These are phyloP conservation scores for Tenthredo mesomela DNA, from an alignment of 2,888 invertebrate genomes.

Conservation along the genomic window DNA sequence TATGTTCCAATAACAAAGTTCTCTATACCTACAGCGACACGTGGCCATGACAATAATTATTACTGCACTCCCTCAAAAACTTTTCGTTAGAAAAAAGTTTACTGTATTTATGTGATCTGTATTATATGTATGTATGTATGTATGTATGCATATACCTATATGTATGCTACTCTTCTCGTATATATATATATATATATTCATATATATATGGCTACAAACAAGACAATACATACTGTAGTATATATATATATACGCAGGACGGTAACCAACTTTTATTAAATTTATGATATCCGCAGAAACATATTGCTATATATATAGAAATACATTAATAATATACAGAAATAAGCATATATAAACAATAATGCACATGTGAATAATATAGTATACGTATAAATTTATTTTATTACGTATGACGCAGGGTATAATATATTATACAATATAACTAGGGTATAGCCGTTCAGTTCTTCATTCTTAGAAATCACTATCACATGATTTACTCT, in stretches of 20 bases:
- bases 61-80: neutral
- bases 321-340: neutral
- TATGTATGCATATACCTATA: neutral
- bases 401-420: neutral
- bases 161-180: neutral
- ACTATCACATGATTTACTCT: conserved; percentile 10
- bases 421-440: neutral
- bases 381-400: neutral
- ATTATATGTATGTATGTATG: neutral
- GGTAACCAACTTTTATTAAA: neutral
- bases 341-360: neutral
- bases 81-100: neutral
- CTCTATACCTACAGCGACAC: neutral
- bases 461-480: neutral
- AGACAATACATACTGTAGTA: conserved; percentile 6
- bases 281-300: neutral
- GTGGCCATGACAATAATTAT: neutral
- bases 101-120: neutral
- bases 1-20: neutral
- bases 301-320: neutral
- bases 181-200: neutral
- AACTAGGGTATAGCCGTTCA: neutral
- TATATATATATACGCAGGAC: too few species aligned
- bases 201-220: neutral
- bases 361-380: neutral